A percentile compares a stretch with the other conserved stretches of the same genome.
phyloP scores from a whole-genome alignment of 2,797 vertebrate genomes.

The Echeneis naucrates region DNA sequence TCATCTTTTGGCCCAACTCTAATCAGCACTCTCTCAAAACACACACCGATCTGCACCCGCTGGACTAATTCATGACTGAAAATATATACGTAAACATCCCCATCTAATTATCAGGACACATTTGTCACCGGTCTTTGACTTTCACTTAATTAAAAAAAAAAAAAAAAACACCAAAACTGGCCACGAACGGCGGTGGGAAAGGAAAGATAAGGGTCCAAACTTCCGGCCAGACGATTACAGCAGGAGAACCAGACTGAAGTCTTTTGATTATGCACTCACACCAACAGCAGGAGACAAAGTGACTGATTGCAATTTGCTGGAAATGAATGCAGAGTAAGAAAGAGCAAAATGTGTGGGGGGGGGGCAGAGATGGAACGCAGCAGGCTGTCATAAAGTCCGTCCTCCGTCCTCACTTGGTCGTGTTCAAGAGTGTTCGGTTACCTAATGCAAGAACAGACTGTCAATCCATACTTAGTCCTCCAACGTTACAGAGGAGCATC shows the following conservation, averaged over 20 bases:
- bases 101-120: neutral
- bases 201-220: neutral
- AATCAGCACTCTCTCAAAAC: neutral
- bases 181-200: neutral
- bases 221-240: neutral
- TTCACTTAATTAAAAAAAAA: neutral
- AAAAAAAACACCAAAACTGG: neutral
- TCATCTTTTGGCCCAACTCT: no score
- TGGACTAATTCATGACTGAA: no score
- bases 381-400: neutral
- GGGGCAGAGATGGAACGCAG: neutral
- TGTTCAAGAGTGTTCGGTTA: neutral
- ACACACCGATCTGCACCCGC: no score
- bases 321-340: neutral
- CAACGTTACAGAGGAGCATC: neutral
- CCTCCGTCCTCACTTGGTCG: neutral
- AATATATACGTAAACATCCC: neutral
- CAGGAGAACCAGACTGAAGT: neutral
- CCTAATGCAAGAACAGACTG: no score
- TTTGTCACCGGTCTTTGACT: no score
- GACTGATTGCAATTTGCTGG: constrained; percentile 25
- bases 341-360: neutral
- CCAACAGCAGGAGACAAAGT: constrained; percentile 5
- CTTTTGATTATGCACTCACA: neutral
- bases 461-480: no score